phyloP scores from a whole-genome alignment of 2,113 vertebrate species.

The Oncorhynchus gorbuscha region DNA sequence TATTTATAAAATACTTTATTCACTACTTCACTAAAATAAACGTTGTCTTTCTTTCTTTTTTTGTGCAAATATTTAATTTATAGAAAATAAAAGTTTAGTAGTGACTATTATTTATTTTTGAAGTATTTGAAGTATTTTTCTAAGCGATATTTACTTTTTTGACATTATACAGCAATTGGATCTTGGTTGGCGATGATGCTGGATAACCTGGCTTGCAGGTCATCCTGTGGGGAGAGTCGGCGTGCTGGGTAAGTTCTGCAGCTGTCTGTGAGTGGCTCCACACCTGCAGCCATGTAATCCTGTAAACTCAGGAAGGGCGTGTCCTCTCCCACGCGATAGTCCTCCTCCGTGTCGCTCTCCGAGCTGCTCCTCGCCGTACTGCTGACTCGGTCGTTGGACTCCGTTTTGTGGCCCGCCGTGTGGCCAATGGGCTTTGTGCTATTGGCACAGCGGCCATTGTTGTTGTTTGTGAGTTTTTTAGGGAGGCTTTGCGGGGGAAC shows the following conservation, averaged over 20 bases:
- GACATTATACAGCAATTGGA: slow-evolving; percentile 86
- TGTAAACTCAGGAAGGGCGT: slow-evolving; percentile 84
- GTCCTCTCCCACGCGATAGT: slow-evolving; percentile 78
- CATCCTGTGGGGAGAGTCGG: slow-evolving; percentile 80
- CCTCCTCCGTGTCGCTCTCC: slow-evolving; percentile 83
- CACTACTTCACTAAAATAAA: slow-evolving; percentile 94
- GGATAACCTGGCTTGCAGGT: slow-evolving; percentile 82
- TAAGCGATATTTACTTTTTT: slow-evolving; percentile 35
- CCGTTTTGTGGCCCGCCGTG: slow-evolving; percentile 68
- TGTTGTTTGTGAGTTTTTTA: slow-evolving; percentile 6
- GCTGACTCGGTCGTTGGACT: slow-evolving; percentile 72
- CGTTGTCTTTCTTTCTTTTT: slow-evolving; percentile 43
- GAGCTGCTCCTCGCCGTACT: slow-evolving; percentile 78
- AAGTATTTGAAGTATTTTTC: slow-evolving; percentile 44
- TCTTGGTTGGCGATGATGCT: slow-evolving; percentile 84
- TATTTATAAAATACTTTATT: slow-evolving; percentile 96
- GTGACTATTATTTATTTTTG: slow-evolving; percentile 75
- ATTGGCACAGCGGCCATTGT: slow-evolving; percentile 76
- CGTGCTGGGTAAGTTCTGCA: slow-evolving; percentile 89
- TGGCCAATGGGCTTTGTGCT: slow-evolving; percentile 82
- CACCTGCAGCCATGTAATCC: slow-evolving; percentile 54
- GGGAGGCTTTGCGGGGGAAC: slow-evolving; percentile 34
- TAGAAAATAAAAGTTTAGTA: slow-evolving; percentile 99
- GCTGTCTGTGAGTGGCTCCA: slow-evolving; percentile 74
- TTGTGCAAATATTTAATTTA: slow-evolving; percentile 86